Base-by-base conservation (phyloP, 2,113 vertebrate species). In the Microcebus murinus region DNA sequence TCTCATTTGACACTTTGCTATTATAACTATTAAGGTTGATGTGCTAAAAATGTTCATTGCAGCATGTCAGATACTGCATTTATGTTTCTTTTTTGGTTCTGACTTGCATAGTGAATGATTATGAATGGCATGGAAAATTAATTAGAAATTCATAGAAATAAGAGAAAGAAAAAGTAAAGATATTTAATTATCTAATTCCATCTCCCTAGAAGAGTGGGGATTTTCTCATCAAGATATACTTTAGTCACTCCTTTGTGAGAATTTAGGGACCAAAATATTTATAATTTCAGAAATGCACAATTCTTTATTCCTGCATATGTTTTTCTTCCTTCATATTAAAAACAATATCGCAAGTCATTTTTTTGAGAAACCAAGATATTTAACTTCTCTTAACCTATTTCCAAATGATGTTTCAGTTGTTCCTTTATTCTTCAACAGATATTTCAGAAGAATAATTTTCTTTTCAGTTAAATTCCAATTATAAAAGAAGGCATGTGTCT, bases 41-140 rank as follows among this genome's bases (percentile, higher is more conserved):
- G 18, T 71, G 23, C 88, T 63, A 70, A 68, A 65, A 88, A 93
- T 93, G 50, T 76, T 29, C 87, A 87, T 79, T 90, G 18, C 83
- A 18, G n/a, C 96, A 29, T 89, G 94, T 96, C 82, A 79, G 15
- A 59, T 85, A 81, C 11, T 96, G 67, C 65, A 94, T 97, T 96
- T 97, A 50, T 71, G 31, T 63, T 59, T 86, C 8, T 36, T 50
- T 45, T 77, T 80, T 82, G 29, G 23, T 70, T 94, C 74, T 81
- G 63, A 6, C 50, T 96, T 29, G 18, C 94, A 71, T 91, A 97
- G 80, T 67, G 82, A 96, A 77, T 92, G 61, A 52, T 71, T 48
- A 96, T 83, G n/a, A 86, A 67, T 96, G 85, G 57, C 27, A 8
- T 63, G 14, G 10, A 77, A 65, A 96, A 87, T 94, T 63, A 91